Conservation (phyloP, 2,888 invertebrate genomes). For the Patella depressa region DNA sequence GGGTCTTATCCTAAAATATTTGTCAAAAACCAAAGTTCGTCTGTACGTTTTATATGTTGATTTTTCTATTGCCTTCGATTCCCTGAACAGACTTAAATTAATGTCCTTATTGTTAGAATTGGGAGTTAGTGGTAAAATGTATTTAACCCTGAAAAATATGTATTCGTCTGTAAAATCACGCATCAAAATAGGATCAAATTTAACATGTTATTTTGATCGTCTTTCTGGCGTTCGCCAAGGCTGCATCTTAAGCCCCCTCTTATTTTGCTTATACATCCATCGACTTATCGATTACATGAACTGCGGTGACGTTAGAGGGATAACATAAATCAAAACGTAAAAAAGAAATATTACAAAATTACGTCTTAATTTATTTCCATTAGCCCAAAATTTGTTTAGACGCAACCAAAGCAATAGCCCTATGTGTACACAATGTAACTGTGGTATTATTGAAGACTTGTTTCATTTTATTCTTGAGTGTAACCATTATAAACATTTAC, state of each 20-base stretch:
- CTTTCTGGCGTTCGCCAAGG: not conserved
- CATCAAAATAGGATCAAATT: not conserved
- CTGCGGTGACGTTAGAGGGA: no score
- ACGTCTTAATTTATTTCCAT: no score
- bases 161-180: not conserved
- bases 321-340: no score
- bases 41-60: not conserved
- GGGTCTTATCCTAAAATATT: not conserved
- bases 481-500: no score
- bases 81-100: not conserved
- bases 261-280: no score
- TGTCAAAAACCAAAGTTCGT: not conserved
- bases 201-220: not conserved
- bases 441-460: no score
- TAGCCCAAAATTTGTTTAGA: no score
- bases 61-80: not conserved
- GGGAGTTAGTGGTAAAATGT: conserved; percentile 2
- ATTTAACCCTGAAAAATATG: not conserved
- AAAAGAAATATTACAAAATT: no score
- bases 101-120: not conserved
- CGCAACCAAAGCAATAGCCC: no score
- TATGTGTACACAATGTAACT: no score
- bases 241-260: not conserved
- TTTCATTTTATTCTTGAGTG: no score
- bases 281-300: no score